phyloP scores from a whole-genome alignment of 2,888 invertebrate genomes.

The Callyntrura guangdongensis region DNA sequence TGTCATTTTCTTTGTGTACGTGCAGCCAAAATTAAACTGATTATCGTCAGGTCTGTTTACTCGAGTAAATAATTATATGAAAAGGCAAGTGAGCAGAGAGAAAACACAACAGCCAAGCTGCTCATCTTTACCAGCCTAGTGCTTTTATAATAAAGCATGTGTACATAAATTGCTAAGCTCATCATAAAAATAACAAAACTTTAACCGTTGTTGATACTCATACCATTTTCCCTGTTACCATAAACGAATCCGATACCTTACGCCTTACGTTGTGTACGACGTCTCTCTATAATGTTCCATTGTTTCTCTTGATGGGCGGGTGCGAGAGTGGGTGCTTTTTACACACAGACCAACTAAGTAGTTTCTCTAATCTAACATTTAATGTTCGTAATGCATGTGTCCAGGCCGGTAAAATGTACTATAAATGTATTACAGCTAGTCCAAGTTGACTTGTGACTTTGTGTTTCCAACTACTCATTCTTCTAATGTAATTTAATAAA shows the following conservation, averaged over 20 bases:
- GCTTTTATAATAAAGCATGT: neutral
- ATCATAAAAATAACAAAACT: neutral
- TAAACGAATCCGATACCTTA: too few species aligned
- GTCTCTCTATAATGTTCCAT: neutral
- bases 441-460: conserved; percentile 74
- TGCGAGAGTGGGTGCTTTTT: too few species aligned
- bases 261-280: neutral
- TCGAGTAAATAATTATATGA: conserved; percentile 25
- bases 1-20: conserved; percentile 20
- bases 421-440: conserved; percentile 74
- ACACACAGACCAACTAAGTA: conserved; percentile 55
- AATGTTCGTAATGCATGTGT: conserved; percentile 78
- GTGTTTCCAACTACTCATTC: conserved; percentile 70
- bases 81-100: conserved; percentile 14
- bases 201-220: conserved; percentile 11
- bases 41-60: conserved; percentile 58
- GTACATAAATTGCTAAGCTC: neutral
- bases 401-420: conserved; percentile 74
- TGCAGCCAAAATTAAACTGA: conserved; percentile 34
- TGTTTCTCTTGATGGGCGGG: neutral
- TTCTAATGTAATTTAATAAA: conserved; percentile 79
- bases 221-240: too few species aligned
- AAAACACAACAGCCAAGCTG: neutral
- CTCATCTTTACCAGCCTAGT: too few species aligned
- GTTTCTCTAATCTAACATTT: conserved; percentile 77